Base-by-base conservation (phyloP, 2,113 vertebrate genomes). In the Carollia perspicillata region DNA sequence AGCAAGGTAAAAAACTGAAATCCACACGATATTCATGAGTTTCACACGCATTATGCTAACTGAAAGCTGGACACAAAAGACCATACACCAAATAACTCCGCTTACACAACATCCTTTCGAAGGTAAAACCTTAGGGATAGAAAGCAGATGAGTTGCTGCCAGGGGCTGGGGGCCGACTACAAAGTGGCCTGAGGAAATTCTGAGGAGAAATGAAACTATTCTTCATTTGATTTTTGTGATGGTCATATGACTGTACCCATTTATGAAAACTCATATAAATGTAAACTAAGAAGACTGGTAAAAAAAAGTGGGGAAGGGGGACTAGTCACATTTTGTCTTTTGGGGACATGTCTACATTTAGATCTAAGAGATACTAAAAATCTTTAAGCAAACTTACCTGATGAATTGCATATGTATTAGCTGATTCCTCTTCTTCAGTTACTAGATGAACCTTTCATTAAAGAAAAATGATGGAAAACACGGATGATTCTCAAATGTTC, bases 371-470 rank as follows among this genome's bases (percentile, higher is more conserved):
- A 65, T 4, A n/a, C 5, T 75, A 69, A 84, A 30, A 69, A 84
- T n/a, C 93, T 95, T 93, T 35, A 83, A 95, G 47, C 4, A 96
- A 51, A 97, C 96, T 98, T 98, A 99, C 99, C 95, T 99, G 98
- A 86, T 97, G 94, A 86, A 99, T 97, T 84, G 97, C 88, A 69
- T 98, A 99, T 40, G 83, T 97, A 49, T 95, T 94, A 78, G 97
- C 90, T 28, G 92, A 96, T 94, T 98, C 98, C 93, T 99, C 99
- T 93, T 96, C 60, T 93, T 97, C 65, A 33, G 98, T 98, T 88
- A 99, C 98, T 84, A 98, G 60, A 40, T 98, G 98, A 96, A 99
- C 97, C 99, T 72, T 72, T 47, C 71, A 98, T 80, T 84, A 98
- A 5, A 47, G 9, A 51, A 51, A 51, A 51, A 51, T 77, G 53